Base-by-base conservation (phyloP, 1,140 invertebrate genomes). In the Pogonomyrmex californicus region DNA sequence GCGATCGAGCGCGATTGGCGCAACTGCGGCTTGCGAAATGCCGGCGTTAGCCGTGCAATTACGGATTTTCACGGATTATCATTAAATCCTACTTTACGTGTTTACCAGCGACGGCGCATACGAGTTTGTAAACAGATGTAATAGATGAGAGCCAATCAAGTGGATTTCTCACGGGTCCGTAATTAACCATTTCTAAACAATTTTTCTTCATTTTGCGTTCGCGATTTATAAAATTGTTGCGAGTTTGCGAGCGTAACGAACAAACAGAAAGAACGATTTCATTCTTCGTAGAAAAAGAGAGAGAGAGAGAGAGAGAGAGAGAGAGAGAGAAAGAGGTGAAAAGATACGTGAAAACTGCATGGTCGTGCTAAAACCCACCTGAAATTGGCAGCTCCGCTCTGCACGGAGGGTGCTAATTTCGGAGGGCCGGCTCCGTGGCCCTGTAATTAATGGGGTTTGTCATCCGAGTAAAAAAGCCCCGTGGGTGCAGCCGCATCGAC, bases 371-470 rank as follows among this genome's bases (percentile, higher is more conserved):
- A 68, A 81, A 68, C 71, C 58, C 82, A 88, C 62, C 88, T 92
- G 81, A 93, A 92, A 93, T 93, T 92, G 93, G 89, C 90, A 91
- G 90, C 83, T 90, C 83, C 47, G 65, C 49, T 77, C 87, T 56
- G 75, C 89, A 71, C 79, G 44, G 54, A 91, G 89, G 87, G 91
- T 66, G 89, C 91, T 93, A 93, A 94, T 94, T 94, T 93, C 77
- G 90, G 85, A 91, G 92, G 90, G 86, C 87, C 79, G 91, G 87
- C 89, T 81, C 70, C 91, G 90, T 89, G 87, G 89, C 77, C 90
- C 93, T 94, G 92, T 94, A 94, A 94, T 94, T 94, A 94, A 94
- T 91, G 88, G 92, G 93, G 91, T 94, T 94, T 94, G 92, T 94
- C 93, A 92, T 94, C 89, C 92, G 93, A 91, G 86, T 90, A 94